Percentiles rank a stretch among this genome's conserved stretches.
Evolutionary conservation across 2,113 vertebrate genomes (phyloP).

Genomic region (Sebastes fasciatus): DNA sequence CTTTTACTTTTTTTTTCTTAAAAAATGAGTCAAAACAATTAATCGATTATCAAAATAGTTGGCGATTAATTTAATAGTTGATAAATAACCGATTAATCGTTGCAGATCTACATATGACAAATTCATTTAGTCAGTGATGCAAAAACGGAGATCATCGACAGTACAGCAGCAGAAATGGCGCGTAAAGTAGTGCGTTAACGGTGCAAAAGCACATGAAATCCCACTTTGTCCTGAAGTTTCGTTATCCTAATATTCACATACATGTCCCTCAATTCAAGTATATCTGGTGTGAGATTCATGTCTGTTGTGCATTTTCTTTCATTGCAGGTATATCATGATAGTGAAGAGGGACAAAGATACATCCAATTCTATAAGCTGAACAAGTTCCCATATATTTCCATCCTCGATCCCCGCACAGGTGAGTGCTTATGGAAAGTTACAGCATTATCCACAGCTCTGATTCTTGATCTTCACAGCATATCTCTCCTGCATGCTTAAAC

Average conservation of each 20-base stretch:
- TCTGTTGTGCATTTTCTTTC: constrained; percentile 13
- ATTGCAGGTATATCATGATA: constrained; percentile 96
- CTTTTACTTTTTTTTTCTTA: too few species aligned
- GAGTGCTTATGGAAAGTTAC: constrained; percentile 17
- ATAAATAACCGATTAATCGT: too few species aligned
- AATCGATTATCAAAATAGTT: too few species aligned
- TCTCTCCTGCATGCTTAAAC: neutral
- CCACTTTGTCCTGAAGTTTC: neutral
- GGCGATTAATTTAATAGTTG: too few species aligned
- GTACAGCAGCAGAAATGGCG: too few species aligned
- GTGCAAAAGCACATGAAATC: neutral
- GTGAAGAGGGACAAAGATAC: constrained; percentile 98
- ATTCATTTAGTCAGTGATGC: too few species aligned
- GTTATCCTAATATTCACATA: neutral
- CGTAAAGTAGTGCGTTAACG: too few species aligned
- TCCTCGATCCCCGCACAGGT: constrained; percentile 97
- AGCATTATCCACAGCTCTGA: neutral
- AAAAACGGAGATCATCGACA: too few species aligned
- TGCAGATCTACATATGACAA: too few species aligned
- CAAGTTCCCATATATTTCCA: constrained; percentile 99
- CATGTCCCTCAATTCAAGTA: neutral
- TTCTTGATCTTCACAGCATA: neutral
- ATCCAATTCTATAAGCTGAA: constrained; percentile 99
- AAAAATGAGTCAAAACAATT: too few species aligned
- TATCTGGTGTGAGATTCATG: neutral